Conservation (phyloP, 2,113 vertebrate species). For the Uria aalge region DNA sequence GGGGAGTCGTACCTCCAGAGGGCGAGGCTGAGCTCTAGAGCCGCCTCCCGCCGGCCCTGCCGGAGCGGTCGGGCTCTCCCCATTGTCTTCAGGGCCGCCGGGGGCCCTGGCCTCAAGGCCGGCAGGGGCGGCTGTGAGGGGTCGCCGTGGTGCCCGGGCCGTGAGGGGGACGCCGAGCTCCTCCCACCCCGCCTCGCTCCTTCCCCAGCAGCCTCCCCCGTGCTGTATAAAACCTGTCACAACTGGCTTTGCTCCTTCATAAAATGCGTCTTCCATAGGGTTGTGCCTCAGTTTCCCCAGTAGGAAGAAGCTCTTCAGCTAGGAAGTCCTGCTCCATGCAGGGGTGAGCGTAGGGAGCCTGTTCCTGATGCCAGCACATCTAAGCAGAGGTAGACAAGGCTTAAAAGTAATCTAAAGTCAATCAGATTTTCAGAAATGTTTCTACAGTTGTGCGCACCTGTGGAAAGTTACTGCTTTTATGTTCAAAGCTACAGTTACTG, state of each 20-base stretch:
- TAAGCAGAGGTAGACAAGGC: no score
- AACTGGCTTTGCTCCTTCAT: neutral
- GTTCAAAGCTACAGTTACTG: neutral
- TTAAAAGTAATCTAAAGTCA: neutral
- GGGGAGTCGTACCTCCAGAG: neutral
- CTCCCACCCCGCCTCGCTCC: neutral
- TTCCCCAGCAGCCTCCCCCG: no score
- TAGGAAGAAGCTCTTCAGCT: fast-evolving
- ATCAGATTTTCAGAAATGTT: neutral
- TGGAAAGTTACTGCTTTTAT: neutral
- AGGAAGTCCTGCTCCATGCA: neutral
- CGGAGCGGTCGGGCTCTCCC: fast-evolving
- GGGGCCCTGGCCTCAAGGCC: no score
- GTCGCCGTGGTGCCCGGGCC: neutral
- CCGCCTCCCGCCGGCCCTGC: no score
- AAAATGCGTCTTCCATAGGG: fast-evolving
- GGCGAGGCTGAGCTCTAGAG: neutral
- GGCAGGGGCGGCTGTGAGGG: neutral
- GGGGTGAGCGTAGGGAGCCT: neutral
- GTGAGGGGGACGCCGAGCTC: neutral
- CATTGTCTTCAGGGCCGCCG: fast-evolving
- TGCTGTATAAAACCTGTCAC: fast-evolving
- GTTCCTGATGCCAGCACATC: fast-evolving
- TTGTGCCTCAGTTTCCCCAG: neutral
- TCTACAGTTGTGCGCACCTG: fast-evolving